Percentiles rank a stretch among this genome's conserved stretches.
Evolutionary conservation across 2,113 vertebrate genomes (phyloP).

Genomic region (Danio rerio): GRCz12tu NC_133184.1:29407001-29407500

Average conservation of each 20-base stretch:
- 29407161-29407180: conserved; percentile 87
- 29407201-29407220: not conserved
- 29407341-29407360: not conserved
- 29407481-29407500: too few species aligned
- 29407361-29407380: not conserved
- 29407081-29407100: conserved; percentile 83
- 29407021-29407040: conserved; percentile 92
- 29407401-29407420: not conserved
- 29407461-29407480: too few species aligned
- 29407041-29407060: conserved; percentile 90
- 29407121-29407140: conserved; percentile 85
- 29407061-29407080: conserved; percentile 89
- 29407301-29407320: not conserved
- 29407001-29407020: conserved; percentile 89
- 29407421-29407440: too few species aligned
- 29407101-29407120: conserved; percentile 89
- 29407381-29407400: not conserved
- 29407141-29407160: conserved; percentile 90
- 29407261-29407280: not conserved
- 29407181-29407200: conserved; percentile 76
- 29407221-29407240: conserved; percentile 15
- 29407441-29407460: too few species aligned
- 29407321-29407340: not conserved
- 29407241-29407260: not conserved
- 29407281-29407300: too few species aligned